A percentile compares a stretch with the other conserved stretches of the same genome.
These are phyloP conservation scores for Borostomias antarcticus DNA, from an alignment of 2,797 vertebrate species.

Conservation along the genomic window DNA sequence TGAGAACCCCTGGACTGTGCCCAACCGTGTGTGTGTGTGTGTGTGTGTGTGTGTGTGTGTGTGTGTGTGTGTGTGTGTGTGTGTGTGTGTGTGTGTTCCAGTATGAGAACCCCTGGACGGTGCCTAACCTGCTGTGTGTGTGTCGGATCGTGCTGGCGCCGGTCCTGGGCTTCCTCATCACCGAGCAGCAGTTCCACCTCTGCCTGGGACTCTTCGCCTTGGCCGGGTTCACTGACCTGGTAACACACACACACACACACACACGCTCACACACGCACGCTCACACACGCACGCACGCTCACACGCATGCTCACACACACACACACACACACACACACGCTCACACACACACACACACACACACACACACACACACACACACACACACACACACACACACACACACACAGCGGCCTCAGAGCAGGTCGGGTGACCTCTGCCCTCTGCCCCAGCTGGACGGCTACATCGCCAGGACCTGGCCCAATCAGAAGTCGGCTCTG, in stretches of 20 bases:
- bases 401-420: background rate
- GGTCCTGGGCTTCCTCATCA: constrained; percentile 88
- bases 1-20: no score
- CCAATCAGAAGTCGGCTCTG: constrained; percentile 93
- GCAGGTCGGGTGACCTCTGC: no score
- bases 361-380: background rate
- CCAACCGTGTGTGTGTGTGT: no score
- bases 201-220: constrained; percentile 90
- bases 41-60: no score
- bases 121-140: constrained; percentile 94
- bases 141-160: constrained; percentile 91
- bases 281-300: constrained; percentile 39
- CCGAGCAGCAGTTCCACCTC: constrained; percentile 88
- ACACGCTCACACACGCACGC: background rate
- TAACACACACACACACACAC: constrained; percentile 40
- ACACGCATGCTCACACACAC: background rate
- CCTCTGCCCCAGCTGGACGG: constrained; percentile 85
- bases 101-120: constrained; percentile 99
- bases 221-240: constrained; percentile 93
- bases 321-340: background rate
- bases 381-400: background rate
- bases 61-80: no score
- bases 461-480: constrained; percentile 96
- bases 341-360: background rate
- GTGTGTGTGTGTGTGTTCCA: constrained; percentile 48